Percentiles rank a stretch among this genome's conserved stretches.
Conservation (phyloP, 2,888 invertebrate genomes). For the Orthonevra nobilis region DNA sequence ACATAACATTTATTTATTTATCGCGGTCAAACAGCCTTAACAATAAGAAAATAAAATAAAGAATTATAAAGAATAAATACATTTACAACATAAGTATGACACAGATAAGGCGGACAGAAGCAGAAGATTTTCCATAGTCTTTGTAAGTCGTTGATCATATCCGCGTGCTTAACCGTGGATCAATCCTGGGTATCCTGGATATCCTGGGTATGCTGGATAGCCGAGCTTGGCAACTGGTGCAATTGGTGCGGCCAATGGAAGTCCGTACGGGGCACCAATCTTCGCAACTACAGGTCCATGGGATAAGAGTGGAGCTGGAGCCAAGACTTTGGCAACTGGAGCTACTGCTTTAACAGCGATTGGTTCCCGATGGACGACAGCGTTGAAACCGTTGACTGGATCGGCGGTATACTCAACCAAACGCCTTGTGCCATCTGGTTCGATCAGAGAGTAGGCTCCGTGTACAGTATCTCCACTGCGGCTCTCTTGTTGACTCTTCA, state of each 20-base stretch:
- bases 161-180: constrained; percentile 61
- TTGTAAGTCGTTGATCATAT: constrained; percentile 28
- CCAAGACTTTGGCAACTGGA: constrained; percentile 74
- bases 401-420: constrained; percentile 83
- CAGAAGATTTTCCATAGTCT: constrained; percentile 63
- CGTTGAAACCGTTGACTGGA: constrained; percentile 83
- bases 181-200: constrained; percentile 59
- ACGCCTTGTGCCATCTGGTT: constrained; percentile 82
- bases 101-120: constrained; percentile 65
- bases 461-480: constrained; percentile 82
- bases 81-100: constrained; percentile 70
- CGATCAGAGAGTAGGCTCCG: constrained; percentile 82
- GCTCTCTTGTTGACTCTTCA: constrained; percentile 82
- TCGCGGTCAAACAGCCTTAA: constrained; percentile 81
- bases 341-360: constrained; percentile 79
- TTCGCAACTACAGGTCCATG: constrained; percentile 69
- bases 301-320: constrained; percentile 72
- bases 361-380: constrained; percentile 82
- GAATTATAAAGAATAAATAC: constrained; percentile 69
- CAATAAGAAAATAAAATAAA: constrained; percentile 69
- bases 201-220: constrained; percentile 52
- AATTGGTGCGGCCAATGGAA: constrained; percentile 39
- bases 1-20: constrained; percentile 75
- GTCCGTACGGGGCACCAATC: constrained; percentile 57
- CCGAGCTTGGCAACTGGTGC: constrained; percentile 29